Evolutionary conservation across 1,140 invertebrate species (phyloP), one percentile per base, ranked within the genome.

Genomic region (Akabosia matsudoensis): DNA sequence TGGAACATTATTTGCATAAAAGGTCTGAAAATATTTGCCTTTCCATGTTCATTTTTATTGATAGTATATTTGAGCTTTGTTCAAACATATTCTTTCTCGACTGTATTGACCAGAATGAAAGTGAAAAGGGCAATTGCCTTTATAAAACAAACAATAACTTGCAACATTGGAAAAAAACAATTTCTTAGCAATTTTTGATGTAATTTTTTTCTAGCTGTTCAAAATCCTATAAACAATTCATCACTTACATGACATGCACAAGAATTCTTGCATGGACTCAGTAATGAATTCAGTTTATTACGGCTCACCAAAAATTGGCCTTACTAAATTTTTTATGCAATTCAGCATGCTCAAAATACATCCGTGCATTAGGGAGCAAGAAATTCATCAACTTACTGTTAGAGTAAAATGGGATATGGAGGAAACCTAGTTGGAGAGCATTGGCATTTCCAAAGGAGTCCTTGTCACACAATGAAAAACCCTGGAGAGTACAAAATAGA

Each of bases 401-500:
- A 61, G 22, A 61, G 54, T 61, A 7, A 61, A 4, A 14, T 7
- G 7, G 7, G 54, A 24, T 13, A 22, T 7, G 54, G 54, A 61
- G 61, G 61, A 67, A 56, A 67, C 61, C 61, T 67, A 67, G 28
- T 67, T 67, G 28, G 28, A 67, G 61, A 30, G 61, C 61, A 67
- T 67, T 67, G 61, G 61, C 61, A 67, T 67, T 67, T 67, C 61
- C 61, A 67, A 67, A 67, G 31, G 61, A 67, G 61, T 67, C 61
- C 61, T 67, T 56, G 54, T 24, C 54, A 56, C 24, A 67, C 61
- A 67, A 67, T 67, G 22, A 67, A 67, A 30, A 7, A 28, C 24
- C 26, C 28, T n/a, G 10, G 4, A 7, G 7, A 45, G 18, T 45
- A 7, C 37, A 45, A 18, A 10, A 10, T 45, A 18, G 37, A 10